Base-by-base conservation (phyloP, 2,888 invertebrate species). In the Pristionchus mayeri region DNA sequence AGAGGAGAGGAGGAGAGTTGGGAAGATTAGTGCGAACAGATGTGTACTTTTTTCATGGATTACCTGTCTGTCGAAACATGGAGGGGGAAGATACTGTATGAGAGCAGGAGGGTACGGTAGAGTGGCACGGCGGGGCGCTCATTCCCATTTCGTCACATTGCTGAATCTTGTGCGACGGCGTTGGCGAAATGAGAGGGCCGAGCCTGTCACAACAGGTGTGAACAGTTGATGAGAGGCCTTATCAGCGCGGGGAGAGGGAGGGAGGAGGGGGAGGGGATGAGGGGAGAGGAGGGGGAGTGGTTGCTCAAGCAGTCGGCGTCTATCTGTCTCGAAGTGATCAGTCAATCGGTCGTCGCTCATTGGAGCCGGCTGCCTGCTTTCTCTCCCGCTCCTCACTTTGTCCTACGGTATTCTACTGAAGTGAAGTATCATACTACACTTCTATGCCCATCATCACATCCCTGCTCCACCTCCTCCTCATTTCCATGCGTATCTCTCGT, bases 161-260 rank as follows among this genome's bases (percentile, higher is more conserved):
- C 71, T 44, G 44, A 13, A 44, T 44, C 44, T 6, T 44, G 44
- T 9, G 44, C n/a, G n/a, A n/a, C n/a, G n/a, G n/a, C n/a, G n/a
- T n/a, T n/a, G n/a, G n/a, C n/a, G 67, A 4, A 37, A 40, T 71
- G 40, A 67, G 34, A 13, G 6, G 57, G 37, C 27, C 34, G 37
- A 16, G 54, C 54, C 54, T 71, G 71, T 71, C 71, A 71, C 44
- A 71, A 71, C 71, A 71, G 40, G 71, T 40, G 40, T 71, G 71
- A 71, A 71, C 71, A 44, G 71, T 71, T 40, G 37, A 71, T 71
- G 40, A 71, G 71, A 63, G 24, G 71, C 34, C 34, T 63, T 63
- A 63, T 63, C 63, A 63, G 63, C 13, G 63, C 63, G 63, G 63
- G 63, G 13, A 34, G 63, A 34, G 63, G 63, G 63, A 3, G 54